Percentiles rank a stretch among this genome's conserved stretches.
Conservation (phyloP, 2,888 invertebrate genomes). For the Himalopsyche japonica region DNA sequence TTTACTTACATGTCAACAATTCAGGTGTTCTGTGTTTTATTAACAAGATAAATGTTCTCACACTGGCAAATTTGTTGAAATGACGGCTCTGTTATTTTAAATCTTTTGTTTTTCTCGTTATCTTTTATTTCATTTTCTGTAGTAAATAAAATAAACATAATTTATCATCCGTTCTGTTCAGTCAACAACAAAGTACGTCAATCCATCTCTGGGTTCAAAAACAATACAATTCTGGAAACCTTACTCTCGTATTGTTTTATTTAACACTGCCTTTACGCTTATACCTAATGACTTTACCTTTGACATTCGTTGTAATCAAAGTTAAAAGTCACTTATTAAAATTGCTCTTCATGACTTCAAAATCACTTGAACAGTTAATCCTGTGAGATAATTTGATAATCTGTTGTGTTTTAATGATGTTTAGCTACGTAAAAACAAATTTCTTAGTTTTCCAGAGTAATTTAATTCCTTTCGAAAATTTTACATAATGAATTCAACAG, state of each 20-base stretch:
- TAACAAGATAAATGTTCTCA: background rate
- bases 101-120: background rate
- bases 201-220: background rate
- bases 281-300: background rate
- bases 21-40: background rate
- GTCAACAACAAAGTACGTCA: background rate
- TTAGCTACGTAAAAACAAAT: no score
- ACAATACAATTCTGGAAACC: background rate
- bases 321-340: background rate
- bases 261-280: background rate
- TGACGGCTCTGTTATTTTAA: background rate
- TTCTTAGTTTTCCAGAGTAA: no score
- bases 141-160: background rate
- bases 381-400: background rate
- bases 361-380: background rate
- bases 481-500: no score
- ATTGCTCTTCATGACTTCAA: background rate
- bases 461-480: no score
- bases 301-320: background rate
- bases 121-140: background rate
- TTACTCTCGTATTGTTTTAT: background rate
- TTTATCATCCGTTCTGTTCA: background rate
- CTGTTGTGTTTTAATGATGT: no score
- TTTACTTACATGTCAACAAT: background rate
- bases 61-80: background rate